phyloP scores from a whole-genome alignment of 2,113 vertebrate genomes.

The Callospermophilus lateralis region DNA sequence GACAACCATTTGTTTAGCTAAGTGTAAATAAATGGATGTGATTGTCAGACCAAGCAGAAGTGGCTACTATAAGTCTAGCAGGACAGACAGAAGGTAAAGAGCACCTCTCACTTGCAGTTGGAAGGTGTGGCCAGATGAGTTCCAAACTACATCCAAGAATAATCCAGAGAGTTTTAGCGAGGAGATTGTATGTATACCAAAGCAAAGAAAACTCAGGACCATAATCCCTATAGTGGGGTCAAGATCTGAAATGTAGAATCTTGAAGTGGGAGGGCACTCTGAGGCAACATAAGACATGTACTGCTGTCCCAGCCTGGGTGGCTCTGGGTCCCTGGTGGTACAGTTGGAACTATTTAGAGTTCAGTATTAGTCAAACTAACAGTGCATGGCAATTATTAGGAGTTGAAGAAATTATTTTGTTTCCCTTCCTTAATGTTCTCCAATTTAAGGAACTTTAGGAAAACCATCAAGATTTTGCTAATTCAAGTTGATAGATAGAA shows the following conservation, averaged over 20 bases:
- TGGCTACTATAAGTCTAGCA: background rate
- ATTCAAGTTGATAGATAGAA: slow-evolving; percentile 39
- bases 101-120: background rate
- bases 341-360: background rate
- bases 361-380: background rate
- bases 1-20: background rate
- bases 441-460: background rate
- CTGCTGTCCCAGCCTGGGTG: background rate
- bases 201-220: slow-evolving; percentile 25
- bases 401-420: background rate
- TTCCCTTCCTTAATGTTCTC: slow-evolving; percentile 16
- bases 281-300: background rate
- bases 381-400: background rate
- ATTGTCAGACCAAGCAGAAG: background rate
- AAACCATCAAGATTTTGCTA: slow-evolving; percentile 34
- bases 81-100: background rate
- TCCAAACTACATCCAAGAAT: background rate
- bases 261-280: background rate
- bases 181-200: background rate
- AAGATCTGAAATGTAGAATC: background rate
- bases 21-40: background rate
- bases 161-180: background rate
- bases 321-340: background rate
- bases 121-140: background rate
- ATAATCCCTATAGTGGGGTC: background rate